These are phyloP conservation scores for Psilopogon haemacephalus DNA, from an alignment of 2,113 vertebrate species.

Conservation along the genomic window DNA sequence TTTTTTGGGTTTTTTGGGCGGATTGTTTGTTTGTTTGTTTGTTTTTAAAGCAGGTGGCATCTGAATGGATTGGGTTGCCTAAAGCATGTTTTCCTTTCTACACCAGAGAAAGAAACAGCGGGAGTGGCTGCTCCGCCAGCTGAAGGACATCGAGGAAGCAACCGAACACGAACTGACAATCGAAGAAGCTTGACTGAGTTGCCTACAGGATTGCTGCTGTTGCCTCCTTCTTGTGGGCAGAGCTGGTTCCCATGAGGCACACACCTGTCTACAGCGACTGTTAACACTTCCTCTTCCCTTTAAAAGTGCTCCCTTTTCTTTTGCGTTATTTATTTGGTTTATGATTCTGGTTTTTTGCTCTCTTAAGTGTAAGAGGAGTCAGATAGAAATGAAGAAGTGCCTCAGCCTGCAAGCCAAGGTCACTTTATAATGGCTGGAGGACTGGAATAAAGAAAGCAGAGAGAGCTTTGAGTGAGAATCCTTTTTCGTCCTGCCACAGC, in stretches of 20 bases:
- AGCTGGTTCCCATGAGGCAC: not conserved
- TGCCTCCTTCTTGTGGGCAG: not conserved
- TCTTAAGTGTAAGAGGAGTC: not conserved
- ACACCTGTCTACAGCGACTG: not conserved
- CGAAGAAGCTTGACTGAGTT: slow-evolving; percentile 51
- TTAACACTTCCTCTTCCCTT: not conserved
- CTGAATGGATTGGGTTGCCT: not conserved
- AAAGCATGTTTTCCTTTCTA: not conserved
- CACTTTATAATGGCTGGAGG: not conserved
- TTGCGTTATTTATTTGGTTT: not conserved
- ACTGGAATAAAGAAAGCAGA: not conserved
- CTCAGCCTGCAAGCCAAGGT: not conserved
- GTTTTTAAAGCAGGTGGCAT: not conserved
- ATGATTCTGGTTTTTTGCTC: not conserved
- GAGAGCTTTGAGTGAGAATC: not conserved
- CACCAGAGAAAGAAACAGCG: slow-evolving; percentile 54
- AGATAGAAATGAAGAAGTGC: not conserved
- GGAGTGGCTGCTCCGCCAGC: slow-evolving; percentile 76
- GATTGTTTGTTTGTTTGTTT: too few relatives aligned
- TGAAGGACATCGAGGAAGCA: slow-evolving; percentile 82
- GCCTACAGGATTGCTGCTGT: not conserved
- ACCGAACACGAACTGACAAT: slow-evolving; percentile 74
- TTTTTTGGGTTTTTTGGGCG: too few relatives aligned
- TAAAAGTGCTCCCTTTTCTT: not conserved
- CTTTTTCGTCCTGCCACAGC: not conserved